Evolutionary conservation across 2,113 vertebrate genomes (phyloP), one percentile per base, ranked within the genome.

Genomic region (Lophius piscatorius): DNA sequence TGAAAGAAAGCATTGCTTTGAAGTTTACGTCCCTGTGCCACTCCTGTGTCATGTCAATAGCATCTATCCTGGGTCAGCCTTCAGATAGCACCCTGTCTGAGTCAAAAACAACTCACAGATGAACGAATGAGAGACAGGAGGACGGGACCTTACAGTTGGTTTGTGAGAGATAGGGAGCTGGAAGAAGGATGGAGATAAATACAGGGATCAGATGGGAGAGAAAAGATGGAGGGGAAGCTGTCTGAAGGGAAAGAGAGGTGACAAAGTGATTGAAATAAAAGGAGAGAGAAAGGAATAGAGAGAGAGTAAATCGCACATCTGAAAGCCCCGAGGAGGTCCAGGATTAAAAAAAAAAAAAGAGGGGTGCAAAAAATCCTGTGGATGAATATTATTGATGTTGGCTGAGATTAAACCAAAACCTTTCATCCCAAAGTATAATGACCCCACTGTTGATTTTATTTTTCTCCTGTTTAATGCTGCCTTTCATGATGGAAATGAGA

Each of bases 121-220:
- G n/a, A n/a, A 48, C 39, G 51, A 44, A 39, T 44, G 7, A 49
- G 29, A 46, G 17, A 55, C 57, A 58, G 64, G 24, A 33, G 39
- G 45, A 39, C 26, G 24, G 18, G 50, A 28, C 3, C 8, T 2
- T 50, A 47, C 45, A 50, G 28, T 38, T 17, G 44, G 35, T 26
- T 72, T 78, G 78, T 50, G 69, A 58, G 57, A 57, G 50, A 58
- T 3, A 20, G 38, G 39, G 38, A 69, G 58, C 24, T 45, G 45
- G 48, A 34, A 64, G 48, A 54, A 33, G 20, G 55, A 33, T 16
- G 52, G 35, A 39, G 75, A 70, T 59, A 16, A 42, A 72, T 40
- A 3, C 11, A 35, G 56, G 28, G 47, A 35, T 28, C 47, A 65
- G 59, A 74, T 54, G 60, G 59, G 16, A 61, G 56, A 47, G 23